phyloP scores from a whole-genome alignment of 2,113 vertebrate species.

The Xiphophorus maculatus region DNA sequence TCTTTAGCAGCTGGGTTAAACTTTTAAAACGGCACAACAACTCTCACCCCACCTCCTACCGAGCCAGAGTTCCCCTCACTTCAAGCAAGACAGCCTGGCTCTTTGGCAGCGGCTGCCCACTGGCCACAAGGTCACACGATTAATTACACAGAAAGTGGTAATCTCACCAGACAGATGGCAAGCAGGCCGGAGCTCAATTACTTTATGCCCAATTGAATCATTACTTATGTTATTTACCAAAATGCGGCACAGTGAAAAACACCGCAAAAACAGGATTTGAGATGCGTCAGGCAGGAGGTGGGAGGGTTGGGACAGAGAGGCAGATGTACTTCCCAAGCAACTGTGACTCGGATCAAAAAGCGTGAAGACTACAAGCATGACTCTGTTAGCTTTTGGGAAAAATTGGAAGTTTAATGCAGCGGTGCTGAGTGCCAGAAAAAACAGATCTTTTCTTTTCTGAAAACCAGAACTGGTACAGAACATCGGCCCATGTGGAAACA shows the following conservation, averaged over 20 bases:
- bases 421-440: slow-evolving; percentile 67
- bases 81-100: slow-evolving; percentile 65
- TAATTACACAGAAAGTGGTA: slow-evolving; percentile 83
- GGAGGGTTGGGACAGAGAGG: slow-evolving; percentile 35
- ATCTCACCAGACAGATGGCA: slow-evolving; percentile 81
- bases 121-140: slow-evolving; percentile 77
- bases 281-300: slow-evolving; percentile 33
- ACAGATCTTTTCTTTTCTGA: slow-evolving; percentile 63
- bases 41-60: slow-evolving; percentile 11
- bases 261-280: slow-evolving; percentile 56
- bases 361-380: slow-evolving; percentile 64
- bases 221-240: slow-evolving; percentile 79
- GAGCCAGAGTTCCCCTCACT: slow-evolving; percentile 40
- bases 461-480: slow-evolving; percentile 63
- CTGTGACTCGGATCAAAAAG: slow-evolving; percentile 75
- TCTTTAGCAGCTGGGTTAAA: slow-evolving; percentile 76
- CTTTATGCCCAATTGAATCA: slow-evolving; percentile 80
- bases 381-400: slow-evolving; percentile 56
- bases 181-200: slow-evolving; percentile 74
- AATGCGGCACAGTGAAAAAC: slow-evolving; percentile 59
- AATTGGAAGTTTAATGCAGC: slow-evolving; percentile 59
- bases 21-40: slow-evolving; percentile 65
- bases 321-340: slow-evolving; percentile 72
- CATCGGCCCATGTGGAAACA: slow-evolving; percentile 65
- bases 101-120: slow-evolving; percentile 60